Conservation (phyloP, 2,797 vertebrate species). For the Lacerta bilineata region DNA sequence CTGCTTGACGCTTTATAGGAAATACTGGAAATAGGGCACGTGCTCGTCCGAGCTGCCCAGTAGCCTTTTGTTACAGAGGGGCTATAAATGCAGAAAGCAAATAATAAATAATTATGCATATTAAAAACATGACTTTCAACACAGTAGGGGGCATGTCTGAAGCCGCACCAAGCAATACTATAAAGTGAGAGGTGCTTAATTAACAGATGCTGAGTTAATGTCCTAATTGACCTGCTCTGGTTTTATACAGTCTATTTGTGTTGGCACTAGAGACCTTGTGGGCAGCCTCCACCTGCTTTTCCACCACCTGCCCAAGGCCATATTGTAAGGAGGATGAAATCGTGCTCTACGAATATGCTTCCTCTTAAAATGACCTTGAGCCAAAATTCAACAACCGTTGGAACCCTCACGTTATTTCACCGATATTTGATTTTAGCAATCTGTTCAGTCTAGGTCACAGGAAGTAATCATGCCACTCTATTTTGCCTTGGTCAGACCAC, state of each 20-base stretch:
- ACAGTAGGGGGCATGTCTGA: not conserved
- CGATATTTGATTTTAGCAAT: not conserved
- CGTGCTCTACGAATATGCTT: not conserved
- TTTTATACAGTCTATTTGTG: not conserved
- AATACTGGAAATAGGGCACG: no score
- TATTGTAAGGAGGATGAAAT: not conserved
- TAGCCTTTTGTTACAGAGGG: no score
- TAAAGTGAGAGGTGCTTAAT: not conserved
- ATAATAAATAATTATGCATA: not conserved
- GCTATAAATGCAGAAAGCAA: no score
- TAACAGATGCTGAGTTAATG: conserved; percentile 12
- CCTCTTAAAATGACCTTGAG: not conserved
- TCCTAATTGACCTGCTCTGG: fast-evolving
- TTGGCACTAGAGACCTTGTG: not conserved
- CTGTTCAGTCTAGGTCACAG: not conserved
- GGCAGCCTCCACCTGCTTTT: no score
- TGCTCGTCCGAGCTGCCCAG: no score
- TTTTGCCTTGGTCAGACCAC: no score
- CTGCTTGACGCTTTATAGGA: not conserved
- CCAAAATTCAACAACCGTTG: not conserved
- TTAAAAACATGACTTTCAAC: not conserved
- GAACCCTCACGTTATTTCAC: not conserved
- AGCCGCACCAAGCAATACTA: not conserved
- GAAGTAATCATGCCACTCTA: no score
- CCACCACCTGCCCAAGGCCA: not conserved